Conservation (phyloP, 2,888 invertebrate genomes). For the Nycteola revayana region DNA sequence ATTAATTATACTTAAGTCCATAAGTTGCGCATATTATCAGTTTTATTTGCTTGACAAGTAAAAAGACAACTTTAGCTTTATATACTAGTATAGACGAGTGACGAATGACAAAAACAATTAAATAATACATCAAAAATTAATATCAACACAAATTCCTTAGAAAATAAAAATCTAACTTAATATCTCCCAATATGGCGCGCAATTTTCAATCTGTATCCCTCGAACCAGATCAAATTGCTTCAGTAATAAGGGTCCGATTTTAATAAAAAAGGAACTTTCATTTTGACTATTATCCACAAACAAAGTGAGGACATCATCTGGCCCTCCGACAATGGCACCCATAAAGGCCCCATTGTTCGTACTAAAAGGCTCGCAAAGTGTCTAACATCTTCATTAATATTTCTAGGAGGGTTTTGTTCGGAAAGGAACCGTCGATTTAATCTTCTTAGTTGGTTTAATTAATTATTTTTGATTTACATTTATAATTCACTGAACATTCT, state of each 20-base stretch:
- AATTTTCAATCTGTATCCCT: conserved; percentile 63
- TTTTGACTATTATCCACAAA: conserved; percentile 41
- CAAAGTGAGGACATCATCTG: conserved; percentile 55
- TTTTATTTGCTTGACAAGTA: no score
- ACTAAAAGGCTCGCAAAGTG: conserved; percentile 56
- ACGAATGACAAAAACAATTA: no score
- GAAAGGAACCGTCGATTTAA: conserved; percentile 31
- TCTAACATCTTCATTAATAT: conserved; percentile 71
- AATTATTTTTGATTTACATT: conserved; percentile 5
- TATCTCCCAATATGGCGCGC: conserved; percentile 64
- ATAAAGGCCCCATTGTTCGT: conserved; percentile 55
- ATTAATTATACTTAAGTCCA: no score
- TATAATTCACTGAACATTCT: no score
- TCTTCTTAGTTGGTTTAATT: conserved; percentile 21
- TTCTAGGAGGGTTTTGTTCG: conserved; percentile 27
- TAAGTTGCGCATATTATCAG: no score
- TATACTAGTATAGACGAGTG: no score
- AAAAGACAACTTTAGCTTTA: no score
- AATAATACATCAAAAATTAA: no score
- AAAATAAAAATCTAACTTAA: conserved; percentile 46
- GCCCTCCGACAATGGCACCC: conserved; percentile 34
- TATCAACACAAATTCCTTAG: conserved; percentile 24
- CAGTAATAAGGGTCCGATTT: conserved; percentile 62
- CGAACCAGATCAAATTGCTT: conserved; percentile 64
- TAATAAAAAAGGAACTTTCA: conserved; percentile 40